Conservation (phyloP, 2,797 vertebrate genomes). For the Rhynchonycteris naso region DNA sequence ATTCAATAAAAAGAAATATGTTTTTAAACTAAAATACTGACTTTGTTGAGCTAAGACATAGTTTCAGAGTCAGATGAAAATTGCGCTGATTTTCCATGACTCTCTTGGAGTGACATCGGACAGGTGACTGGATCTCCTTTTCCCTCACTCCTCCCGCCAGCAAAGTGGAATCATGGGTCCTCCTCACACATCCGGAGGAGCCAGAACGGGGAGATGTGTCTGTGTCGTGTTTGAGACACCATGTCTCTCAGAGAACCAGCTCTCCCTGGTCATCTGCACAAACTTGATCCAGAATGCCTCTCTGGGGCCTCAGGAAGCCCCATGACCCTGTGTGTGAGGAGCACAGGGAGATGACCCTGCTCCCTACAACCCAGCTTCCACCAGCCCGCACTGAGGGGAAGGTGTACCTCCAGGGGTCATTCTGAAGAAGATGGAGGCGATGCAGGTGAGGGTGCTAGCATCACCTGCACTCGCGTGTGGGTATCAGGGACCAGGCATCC, state of each 20-base stretch:
- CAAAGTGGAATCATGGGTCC: not conserved
- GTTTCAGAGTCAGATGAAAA: not conserved
- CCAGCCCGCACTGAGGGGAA: accelerated
- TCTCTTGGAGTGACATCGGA: not conserved
- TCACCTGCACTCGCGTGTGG: accelerated
- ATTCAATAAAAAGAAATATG: not conserved
- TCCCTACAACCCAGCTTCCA: not conserved
- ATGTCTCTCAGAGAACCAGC: accelerated
- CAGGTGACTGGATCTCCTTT: not conserved
- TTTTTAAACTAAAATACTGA: not conserved
- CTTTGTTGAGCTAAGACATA: not conserved
- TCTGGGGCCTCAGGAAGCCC: not conserved
- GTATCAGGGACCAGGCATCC: not conserved
- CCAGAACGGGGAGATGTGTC: too few species aligned
- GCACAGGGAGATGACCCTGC: accelerated
- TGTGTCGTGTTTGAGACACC: not conserved
- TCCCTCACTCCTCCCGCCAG: not conserved
- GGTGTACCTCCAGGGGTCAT: not conserved
- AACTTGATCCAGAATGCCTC: not conserved
- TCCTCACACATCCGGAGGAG: not conserved
- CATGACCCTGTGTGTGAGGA: too few species aligned
- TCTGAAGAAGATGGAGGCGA: not conserved
- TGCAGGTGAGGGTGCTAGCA: accelerated
- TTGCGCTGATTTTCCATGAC: not conserved
- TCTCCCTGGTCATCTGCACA: not conserved